Conservation (phyloP, 2,888 invertebrate species). For the Ernsta delagoae region DNA sequence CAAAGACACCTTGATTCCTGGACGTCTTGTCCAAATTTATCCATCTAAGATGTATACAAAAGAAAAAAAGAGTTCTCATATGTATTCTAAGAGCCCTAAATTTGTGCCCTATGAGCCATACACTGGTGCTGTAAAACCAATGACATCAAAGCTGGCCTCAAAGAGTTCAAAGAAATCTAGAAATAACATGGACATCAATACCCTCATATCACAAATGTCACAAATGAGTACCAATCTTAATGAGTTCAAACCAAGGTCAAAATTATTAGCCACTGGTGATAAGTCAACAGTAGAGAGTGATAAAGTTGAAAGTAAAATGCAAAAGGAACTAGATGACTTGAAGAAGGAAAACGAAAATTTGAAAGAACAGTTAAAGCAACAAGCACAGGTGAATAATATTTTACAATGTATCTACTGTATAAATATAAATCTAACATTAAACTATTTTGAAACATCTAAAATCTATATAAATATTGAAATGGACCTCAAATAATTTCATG, state of each 20-base stretch:
- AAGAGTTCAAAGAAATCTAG: slow-evolving; percentile 71
- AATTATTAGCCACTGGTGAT: slow-evolving; percentile 65
- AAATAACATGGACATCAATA: slow-evolving; percentile 87
- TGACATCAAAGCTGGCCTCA: slow-evolving; percentile 82
- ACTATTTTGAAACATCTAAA: too few relatives aligned
- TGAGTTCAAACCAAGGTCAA: slow-evolving; percentile 83
- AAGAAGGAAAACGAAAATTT: slow-evolving; percentile 89
- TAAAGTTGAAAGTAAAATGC: slow-evolving; percentile 79
- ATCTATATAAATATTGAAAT: too few relatives aligned
- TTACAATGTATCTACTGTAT: background rate
- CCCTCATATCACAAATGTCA: slow-evolving; percentile 89
- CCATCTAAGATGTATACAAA: slow-evolving; percentile 86
- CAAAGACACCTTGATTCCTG: slow-evolving; percentile 57
- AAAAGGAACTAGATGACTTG: slow-evolving; percentile 86
- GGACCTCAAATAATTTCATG: too few relatives aligned
- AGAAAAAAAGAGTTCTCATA: slow-evolving; percentile 81
- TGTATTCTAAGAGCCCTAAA: slow-evolving; percentile 88
- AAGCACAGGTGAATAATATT: slow-evolving; percentile 86
- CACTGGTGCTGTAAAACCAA: slow-evolving; percentile 92
- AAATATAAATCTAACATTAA: too few relatives aligned
- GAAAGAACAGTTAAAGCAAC: slow-evolving; percentile 93
- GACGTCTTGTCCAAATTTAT: slow-evolving; percentile 71
- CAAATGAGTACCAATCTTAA: slow-evolving; percentile 87
- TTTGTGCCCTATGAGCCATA: slow-evolving; percentile 96
- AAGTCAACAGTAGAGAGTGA: slow-evolving; percentile 55